A percentile compares a stretch with the other conserved stretches of the same genome.
These are phyloP conservation scores for Alligator mississippiensis DNA, from an alignment of 2,113 vertebrate genomes.

Conservation along the genomic window DNA sequence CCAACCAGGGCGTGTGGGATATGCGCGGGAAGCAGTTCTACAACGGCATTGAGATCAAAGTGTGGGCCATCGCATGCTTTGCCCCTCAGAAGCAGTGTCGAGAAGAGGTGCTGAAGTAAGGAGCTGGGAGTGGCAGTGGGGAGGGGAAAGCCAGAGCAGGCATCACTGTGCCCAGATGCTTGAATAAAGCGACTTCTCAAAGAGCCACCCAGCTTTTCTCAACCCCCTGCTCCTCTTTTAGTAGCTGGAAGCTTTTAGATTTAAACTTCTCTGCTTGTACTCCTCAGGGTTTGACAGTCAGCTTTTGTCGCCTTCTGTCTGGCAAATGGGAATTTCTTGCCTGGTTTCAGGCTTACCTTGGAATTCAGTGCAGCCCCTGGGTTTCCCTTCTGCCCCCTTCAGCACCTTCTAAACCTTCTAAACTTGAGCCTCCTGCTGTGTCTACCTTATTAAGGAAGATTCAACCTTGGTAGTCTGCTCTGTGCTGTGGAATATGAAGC, in stretches of 20 bases:
- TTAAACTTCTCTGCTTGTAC: background rate
- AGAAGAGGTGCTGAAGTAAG: conserved; percentile 99
- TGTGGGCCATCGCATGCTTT: conserved; percentile 99
- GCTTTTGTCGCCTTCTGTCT: background rate
- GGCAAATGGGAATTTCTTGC: background rate
- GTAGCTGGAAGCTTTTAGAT: rapidly evolving
- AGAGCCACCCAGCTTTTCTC: background rate
- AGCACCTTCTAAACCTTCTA: background rate
- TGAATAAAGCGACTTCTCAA: too few relatives aligned
- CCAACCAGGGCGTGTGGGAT: conserved; percentile 99
- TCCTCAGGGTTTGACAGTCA: background rate
- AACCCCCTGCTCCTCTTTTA: rapidly evolving
- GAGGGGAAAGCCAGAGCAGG: too few relatives aligned
- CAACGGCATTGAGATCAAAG: conserved; percentile 99
- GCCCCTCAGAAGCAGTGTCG: conserved; percentile 99
- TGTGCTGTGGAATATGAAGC: background rate
- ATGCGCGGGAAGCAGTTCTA: conserved; percentile 99
- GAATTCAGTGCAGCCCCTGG: background rate
- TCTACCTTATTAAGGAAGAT: background rate
- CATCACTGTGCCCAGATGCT: too few relatives aligned
- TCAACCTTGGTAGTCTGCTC: background rate
- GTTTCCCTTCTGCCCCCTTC: background rate
- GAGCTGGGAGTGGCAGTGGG: background rate
- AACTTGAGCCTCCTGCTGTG: background rate
- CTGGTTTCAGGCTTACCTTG: background rate